phyloP scores from a whole-genome alignment of 2,113 vertebrate genomes.

The Plecturocebus donacophilus region DNA sequence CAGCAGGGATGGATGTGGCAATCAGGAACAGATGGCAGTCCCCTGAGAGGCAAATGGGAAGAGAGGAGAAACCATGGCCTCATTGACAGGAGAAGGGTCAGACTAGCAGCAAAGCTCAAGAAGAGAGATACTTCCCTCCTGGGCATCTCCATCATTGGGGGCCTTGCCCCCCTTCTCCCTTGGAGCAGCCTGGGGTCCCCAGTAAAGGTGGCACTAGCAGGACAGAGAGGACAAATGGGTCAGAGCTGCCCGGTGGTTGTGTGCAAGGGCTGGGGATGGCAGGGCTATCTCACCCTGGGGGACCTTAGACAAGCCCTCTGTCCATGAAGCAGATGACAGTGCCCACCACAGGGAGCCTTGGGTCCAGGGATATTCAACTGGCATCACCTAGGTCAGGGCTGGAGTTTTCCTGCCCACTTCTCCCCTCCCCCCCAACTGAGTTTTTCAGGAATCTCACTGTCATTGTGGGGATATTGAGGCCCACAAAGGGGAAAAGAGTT shows the following conservation, averaged over 20 bases:
- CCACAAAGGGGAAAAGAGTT: neutral
- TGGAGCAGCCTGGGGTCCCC: neutral
- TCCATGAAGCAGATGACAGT: neutral
- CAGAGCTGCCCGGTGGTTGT: neutral
- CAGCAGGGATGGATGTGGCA: slow-evolving; percentile 4
- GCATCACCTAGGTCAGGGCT: neutral
- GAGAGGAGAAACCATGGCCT: neutral
- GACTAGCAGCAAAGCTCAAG: neutral
- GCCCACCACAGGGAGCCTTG: neutral
- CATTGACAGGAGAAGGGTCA: neutral
- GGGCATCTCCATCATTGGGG: neutral
- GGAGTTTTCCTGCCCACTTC: neutral
- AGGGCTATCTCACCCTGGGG: neutral
- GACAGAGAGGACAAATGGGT: neutral
- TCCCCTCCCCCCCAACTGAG: neutral
- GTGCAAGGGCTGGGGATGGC: neutral
- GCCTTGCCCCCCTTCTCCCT: neutral
- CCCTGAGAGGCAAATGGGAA: neutral
- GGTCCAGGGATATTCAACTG: too few species aligned
- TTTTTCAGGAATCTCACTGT: neutral
- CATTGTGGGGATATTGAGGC: neutral
- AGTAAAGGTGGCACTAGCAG: neutral
- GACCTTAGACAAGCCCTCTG: neutral
- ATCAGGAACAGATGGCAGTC: slow-evolving; percentile 42
- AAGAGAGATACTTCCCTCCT: neutral